phyloP scores from a whole-genome alignment of 1,140 invertebrate species.

The Capitella teleta region DNA sequence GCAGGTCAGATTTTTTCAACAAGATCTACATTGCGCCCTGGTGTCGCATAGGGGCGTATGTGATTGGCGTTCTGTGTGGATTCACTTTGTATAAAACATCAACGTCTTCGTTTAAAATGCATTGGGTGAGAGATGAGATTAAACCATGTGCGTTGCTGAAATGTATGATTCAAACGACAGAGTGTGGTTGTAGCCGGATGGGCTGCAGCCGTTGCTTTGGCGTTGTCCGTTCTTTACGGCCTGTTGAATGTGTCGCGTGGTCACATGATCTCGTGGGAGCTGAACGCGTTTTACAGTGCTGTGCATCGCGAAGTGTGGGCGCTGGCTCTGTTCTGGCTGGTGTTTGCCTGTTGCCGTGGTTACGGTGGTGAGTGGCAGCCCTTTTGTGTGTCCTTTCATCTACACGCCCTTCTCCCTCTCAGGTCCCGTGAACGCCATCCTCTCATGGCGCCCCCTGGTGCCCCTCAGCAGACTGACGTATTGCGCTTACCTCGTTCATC shows the following conservation, averaged over 20 bases:
- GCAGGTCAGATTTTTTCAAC: conserved; percentile 20
- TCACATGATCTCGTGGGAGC: conserved; percentile 8
- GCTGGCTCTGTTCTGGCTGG: conserved; percentile 41
- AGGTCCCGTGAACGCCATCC: conserved; percentile 57
- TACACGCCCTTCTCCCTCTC: too few species aligned
- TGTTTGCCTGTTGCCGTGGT: conserved; percentile 40
- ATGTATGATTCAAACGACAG: too few species aligned
- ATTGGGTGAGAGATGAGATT: too few species aligned
- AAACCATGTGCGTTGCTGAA: too few species aligned
- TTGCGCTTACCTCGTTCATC: conserved; percentile 77
- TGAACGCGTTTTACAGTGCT: conserved; percentile 30
- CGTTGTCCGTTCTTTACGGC: conserved; percentile 21
- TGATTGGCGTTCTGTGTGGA: conserved; percentile 45
- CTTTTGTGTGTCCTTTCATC: too few species aligned
- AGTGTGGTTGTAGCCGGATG: conserved; percentile 13
- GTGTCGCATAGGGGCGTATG: conserved; percentile 45
- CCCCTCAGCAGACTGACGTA: conserved; percentile 81
- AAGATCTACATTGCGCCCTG: conserved; percentile 72
- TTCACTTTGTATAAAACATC: conserved; percentile 39
- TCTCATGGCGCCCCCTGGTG: conserved; percentile 67
- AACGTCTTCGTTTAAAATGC: too few species aligned
- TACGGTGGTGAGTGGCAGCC: conserved; percentile 21
- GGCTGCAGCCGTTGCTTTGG: conserved; percentile 14
- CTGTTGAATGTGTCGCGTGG: conserved; percentile 15
- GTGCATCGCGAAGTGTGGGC: conserved; percentile 37